Conservation (phyloP, 2,113 vertebrate species). For the Odobenus rosmarus region DNA sequence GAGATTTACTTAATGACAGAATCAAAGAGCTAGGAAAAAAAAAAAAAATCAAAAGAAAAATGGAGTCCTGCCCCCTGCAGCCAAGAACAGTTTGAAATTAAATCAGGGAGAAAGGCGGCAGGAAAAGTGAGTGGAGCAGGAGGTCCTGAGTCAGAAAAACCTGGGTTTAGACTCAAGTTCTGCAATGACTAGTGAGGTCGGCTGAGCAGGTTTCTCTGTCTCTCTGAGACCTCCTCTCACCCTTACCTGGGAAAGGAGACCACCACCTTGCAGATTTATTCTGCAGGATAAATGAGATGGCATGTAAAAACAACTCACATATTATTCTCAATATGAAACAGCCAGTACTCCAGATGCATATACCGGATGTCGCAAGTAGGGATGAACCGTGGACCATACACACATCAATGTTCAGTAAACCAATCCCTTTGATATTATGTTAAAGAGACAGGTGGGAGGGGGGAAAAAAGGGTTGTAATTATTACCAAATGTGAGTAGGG, state of each 20-base stretch:
- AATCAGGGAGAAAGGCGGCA: neutral
- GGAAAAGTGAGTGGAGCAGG: neutral
- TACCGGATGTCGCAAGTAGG: too few species aligned
- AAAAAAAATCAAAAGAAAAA: conserved; percentile 27
- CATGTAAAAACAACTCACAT: neutral
- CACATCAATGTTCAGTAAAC: neutral
- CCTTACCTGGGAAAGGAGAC: neutral
- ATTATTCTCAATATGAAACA: neutral
- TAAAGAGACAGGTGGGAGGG: neutral
- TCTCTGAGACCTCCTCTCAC: neutral
- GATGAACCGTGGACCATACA: accelerated
- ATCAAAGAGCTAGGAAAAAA: neutral
- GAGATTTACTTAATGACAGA: conserved; percentile 41
- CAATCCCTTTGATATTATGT: neutral
- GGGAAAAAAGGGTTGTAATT: neutral
- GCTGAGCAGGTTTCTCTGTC: neutral
- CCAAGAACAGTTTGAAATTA: neutral
- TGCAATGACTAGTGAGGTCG: accelerated
- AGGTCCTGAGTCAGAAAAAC: neutral
- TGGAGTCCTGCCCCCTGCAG: neutral
- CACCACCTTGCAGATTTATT: neutral
- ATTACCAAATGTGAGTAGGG: neutral
- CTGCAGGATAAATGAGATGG: neutral
- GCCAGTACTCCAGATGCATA: accelerated
- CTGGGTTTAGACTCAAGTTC: neutral